Percentiles rank a stretch among this genome's conserved stretches.
phyloP scores from a whole-genome alignment of 1,140 invertebrate genomes.

The Philotrypesis tridentata region DNA sequence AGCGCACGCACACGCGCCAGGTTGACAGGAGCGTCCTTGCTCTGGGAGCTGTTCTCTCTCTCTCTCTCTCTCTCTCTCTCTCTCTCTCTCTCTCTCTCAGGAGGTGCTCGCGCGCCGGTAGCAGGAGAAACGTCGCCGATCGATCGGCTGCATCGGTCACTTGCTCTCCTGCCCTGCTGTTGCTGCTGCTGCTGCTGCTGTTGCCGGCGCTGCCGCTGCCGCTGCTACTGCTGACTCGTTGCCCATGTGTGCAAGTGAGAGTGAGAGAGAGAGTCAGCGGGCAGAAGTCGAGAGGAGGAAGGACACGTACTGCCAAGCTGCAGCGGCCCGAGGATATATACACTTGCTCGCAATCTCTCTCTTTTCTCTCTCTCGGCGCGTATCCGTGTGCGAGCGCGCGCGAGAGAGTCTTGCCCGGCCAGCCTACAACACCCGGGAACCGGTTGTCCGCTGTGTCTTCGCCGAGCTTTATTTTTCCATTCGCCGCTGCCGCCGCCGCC shows the following conservation, averaged over 20 bases:
- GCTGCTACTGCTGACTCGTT: neutral
- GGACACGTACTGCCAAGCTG: conserved; percentile 7
- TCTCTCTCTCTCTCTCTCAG: too few relatives aligned
- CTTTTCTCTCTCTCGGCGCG: neutral
- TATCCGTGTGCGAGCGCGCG: neutral
- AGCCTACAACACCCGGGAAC: conserved; percentile 33
- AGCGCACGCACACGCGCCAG: conserved; percentile 1
- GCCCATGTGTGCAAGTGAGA: neutral
- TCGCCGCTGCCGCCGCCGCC: neutral
- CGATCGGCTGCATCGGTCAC: conserved; percentile 41
- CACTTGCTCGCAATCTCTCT: neutral
- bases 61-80: too few relatives aligned
- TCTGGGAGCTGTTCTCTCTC: conserved; percentile 19
- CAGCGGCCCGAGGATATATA: neutral
- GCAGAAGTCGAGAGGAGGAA: conserved; percentile 11
- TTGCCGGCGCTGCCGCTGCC: too few relatives aligned
- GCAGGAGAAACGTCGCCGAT: conserved; percentile 34
- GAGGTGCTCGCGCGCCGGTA: conserved; percentile 20
- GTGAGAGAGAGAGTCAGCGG: neutral
- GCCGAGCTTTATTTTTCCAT: conserved; percentile 42
- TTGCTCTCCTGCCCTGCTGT: neutral
- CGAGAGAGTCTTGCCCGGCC: neutral
- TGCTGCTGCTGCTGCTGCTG: too few relatives aligned
- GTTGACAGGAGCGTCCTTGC: conserved; percentile 20
- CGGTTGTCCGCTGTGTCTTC: conserved; percentile 31